A percentile compares a stretch with the other conserved stretches of the same genome.
Conservation (phyloP, 2,113 vertebrate species). For the Rhinopomastus cyanomelas region DNA sequence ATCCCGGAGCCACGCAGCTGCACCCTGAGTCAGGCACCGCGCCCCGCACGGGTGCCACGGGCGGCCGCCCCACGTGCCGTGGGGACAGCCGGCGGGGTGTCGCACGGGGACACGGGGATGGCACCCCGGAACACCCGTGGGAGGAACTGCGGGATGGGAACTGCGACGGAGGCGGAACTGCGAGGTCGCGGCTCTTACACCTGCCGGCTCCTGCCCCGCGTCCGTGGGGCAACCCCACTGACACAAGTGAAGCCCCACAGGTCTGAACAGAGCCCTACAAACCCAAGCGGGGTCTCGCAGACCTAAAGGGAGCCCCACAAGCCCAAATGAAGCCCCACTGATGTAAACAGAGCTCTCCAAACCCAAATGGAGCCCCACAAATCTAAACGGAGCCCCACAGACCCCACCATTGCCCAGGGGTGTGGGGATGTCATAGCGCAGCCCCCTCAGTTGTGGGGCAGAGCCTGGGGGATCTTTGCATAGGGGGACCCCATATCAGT, state of each 20-base stretch:
- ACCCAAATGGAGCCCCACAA: no score
- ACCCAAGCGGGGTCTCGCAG: no score
- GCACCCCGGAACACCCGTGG: conserved; percentile 6
- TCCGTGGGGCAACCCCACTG: neutral
- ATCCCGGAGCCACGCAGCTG: neutral
- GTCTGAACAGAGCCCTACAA: neutral
- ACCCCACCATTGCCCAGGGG: no score
- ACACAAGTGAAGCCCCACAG: neutral
- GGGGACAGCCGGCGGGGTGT: neutral
- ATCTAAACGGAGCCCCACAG: no score
- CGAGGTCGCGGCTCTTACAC: neutral
- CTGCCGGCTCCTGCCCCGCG: neutral
- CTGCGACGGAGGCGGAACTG: neutral
- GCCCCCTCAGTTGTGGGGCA: rapidly evolving
- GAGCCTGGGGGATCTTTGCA: no score
- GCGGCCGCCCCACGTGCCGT: neutral
- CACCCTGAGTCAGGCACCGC: neutral
- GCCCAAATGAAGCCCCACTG: no score
- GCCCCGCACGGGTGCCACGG: neutral
- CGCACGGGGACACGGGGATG: neutral
- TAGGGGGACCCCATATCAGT: neutral
- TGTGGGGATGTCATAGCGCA: neutral
- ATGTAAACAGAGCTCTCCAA: no score
- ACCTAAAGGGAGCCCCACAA: no score
- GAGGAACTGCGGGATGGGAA: conserved; percentile 8